Conservation (phyloP, 2,797 vertebrate genomes). For the Chelon labrosus region DNA sequence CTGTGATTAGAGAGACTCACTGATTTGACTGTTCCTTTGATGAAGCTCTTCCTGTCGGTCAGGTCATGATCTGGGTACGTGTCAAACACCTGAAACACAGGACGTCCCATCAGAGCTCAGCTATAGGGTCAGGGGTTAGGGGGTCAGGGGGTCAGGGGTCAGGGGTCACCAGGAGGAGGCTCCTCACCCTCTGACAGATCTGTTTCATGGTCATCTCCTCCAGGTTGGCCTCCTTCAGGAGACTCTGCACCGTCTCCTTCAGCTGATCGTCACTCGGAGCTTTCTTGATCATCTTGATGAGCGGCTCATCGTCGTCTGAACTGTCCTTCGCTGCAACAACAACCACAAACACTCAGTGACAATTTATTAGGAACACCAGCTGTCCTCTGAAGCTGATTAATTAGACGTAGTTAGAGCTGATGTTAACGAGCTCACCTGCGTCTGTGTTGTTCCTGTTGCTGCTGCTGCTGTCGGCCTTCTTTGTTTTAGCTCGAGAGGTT, state of each 20-base stretch:
- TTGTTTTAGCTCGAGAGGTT: constrained; percentile 81
- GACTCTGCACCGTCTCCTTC: constrained; percentile 89
- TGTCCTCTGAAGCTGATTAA: too few relatives aligned
- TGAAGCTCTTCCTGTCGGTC: constrained; percentile 91
- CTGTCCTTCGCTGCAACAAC: constrained; percentile 82
- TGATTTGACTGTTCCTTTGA: constrained; percentile 94
- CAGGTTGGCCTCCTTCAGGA: constrained; percentile 92
- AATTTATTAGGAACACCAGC: too few relatives aligned
- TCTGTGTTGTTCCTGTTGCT: constrained; percentile 86
- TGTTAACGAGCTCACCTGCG: constrained; percentile 81
- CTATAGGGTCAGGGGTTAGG: too few relatives aligned
- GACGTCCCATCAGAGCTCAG: too few relatives aligned
- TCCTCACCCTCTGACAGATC: constrained; percentile 91
- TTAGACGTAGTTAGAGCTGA: too few relatives aligned
- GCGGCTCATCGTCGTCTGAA: constrained; percentile 94
- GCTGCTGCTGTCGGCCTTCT: constrained; percentile 97
- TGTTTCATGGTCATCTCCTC: constrained; percentile 98
- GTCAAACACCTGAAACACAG: constrained; percentile 90
- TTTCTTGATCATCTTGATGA: constrained; percentile 94
- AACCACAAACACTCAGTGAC: not conserved
- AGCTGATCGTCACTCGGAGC: constrained; percentile 92
- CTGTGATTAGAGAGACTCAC: constrained; percentile 78
- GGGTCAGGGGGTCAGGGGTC: too few relatives aligned
- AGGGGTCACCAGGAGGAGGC: not conserved
- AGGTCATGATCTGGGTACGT: constrained; percentile 92